Evolutionary conservation across 1,140 invertebrate genomes (phyloP).

Genomic region (Leptopilina boulardi): DNA sequence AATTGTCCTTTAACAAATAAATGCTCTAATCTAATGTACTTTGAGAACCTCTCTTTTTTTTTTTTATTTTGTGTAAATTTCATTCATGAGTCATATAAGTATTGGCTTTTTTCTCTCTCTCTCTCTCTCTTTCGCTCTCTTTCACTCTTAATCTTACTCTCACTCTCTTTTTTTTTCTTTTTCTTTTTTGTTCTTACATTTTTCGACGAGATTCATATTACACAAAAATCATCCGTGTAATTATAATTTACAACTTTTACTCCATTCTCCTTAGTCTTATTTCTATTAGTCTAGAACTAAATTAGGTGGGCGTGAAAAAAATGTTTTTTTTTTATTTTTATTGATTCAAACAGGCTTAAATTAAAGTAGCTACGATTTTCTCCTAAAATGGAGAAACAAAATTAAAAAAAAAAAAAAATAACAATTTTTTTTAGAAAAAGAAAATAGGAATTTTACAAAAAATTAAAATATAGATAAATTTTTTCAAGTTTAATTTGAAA

Average conservation of each 20-base stretch:
- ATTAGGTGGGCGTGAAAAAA: not conserved
- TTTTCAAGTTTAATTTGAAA: no score
- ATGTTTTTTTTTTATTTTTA: not conserved
- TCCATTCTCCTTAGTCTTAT: not conserved
- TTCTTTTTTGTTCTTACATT: not conserved
- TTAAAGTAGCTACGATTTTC: not conserved
- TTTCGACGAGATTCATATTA: constrained; percentile 1
- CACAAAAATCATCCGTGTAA: constrained; percentile 10
- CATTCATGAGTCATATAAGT: not conserved
- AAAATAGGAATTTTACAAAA: no score
- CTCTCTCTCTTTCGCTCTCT: not conserved
- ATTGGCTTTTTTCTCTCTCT: constrained; percentile 10
- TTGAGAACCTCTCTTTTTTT: constrained; percentile 48
- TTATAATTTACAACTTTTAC: constrained; percentile 9
- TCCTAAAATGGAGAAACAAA: not conserved
- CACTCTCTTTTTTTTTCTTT: constrained; percentile 7
- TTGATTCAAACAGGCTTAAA: not conserved
- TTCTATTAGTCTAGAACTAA: not conserved
- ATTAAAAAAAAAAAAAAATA: not conserved
- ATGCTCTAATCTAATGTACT: constrained; percentile 68
- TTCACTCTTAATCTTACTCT: constrained; percentile 18
- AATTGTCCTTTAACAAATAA: constrained; percentile 70
- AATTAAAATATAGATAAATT: no score
- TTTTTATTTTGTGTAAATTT: constrained; percentile 53
- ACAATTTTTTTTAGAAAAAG: no score